Evolutionary conservation across 37 sponge, comb jelly and placozoan species (phyloP).

Genomic region (Oscarella lobularis): DNA sequence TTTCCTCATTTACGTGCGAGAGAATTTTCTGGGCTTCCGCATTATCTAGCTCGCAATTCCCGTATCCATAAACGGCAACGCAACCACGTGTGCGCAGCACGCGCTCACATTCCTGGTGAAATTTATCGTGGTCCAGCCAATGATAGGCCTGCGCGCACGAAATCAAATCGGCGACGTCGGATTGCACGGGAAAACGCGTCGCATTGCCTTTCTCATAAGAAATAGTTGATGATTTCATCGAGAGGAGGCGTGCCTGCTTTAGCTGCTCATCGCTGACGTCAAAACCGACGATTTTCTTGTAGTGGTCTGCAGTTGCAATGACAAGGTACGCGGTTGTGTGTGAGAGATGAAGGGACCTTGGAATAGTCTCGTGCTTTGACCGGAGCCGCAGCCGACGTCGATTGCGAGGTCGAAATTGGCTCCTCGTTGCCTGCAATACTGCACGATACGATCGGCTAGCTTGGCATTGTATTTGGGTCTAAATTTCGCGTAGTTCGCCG

Average conservation of each 20-base stretch:
- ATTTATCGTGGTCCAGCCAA: constrained; percentile 29
- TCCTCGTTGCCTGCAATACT: constrained; percentile 21
- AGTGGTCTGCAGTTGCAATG: constrained; percentile 12
- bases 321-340: neutral
- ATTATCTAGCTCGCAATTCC: constrained; percentile 2
- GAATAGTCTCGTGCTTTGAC: constrained; percentile 43
- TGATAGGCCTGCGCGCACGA: constrained; percentile 66
- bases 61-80: constrained; percentile 69
- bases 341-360: too few species aligned
- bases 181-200: constrained; percentile 12
- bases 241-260: constrained; percentile 9
- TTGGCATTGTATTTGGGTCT: constrained; percentile 30
- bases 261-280: constrained; percentile 67
- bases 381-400: constrained; percentile 70
- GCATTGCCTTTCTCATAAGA: constrained; percentile 35
- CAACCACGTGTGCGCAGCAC: constrained; percentile 36
- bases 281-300: constrained; percentile 28
- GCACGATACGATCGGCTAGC: constrained; percentile 21
- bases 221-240: constrained; percentile 10
- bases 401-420: constrained; percentile 16
- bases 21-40: constrained; percentile 12
- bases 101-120: constrained; percentile 20
- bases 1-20: too few species aligned
- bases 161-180: constrained; percentile 28
- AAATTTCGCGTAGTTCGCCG: constrained; percentile 21